Percentiles rank a stretch among this genome's conserved stretches.
Conservation (phyloP, 2,797 vertebrate species). For the Esox masquinongy region DNA sequence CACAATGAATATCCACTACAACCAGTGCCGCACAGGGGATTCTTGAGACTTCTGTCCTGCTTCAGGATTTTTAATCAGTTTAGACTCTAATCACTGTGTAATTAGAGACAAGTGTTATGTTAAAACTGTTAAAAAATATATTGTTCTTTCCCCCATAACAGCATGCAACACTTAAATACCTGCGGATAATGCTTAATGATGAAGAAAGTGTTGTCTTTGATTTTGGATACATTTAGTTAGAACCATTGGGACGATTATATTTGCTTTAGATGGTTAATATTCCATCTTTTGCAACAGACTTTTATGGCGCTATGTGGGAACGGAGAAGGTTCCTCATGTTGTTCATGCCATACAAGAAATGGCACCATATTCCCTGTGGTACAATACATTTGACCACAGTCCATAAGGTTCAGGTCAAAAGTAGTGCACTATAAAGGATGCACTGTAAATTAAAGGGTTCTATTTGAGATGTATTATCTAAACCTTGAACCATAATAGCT, state of each 20-base stretch:
- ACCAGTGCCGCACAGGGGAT: not conserved
- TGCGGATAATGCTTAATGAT: not conserved
- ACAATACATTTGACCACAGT: too few species aligned
- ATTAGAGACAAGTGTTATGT: not conserved
- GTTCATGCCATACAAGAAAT: not conserved
- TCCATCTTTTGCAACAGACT: not conserved
- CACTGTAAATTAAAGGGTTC: not conserved
- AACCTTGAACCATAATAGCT: not conserved
- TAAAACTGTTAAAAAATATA: not conserved
- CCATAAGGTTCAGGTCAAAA: not conserved
- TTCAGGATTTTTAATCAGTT: slow-evolving; percentile 13
- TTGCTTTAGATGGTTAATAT: not conserved
- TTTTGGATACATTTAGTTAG: not conserved
- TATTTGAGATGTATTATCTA: not conserved
- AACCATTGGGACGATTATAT: not conserved
- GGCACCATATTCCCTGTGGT: not conserved
- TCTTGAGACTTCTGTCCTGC: not conserved
- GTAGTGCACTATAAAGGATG: not conserved
- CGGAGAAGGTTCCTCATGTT: not conserved
- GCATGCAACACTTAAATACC: not conserved
- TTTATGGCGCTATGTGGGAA: not conserved
- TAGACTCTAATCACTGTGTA: not conserved
- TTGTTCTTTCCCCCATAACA: not conserved
- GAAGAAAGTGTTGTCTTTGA: not conserved
- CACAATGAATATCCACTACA: slow-evolving; percentile 20